A percentile compares a stretch with the other conserved stretches of the same genome.
Evolutionary conservation across 2,888 invertebrate species (phyloP).

Genomic region (Eupithecia dodoneata): DNA sequence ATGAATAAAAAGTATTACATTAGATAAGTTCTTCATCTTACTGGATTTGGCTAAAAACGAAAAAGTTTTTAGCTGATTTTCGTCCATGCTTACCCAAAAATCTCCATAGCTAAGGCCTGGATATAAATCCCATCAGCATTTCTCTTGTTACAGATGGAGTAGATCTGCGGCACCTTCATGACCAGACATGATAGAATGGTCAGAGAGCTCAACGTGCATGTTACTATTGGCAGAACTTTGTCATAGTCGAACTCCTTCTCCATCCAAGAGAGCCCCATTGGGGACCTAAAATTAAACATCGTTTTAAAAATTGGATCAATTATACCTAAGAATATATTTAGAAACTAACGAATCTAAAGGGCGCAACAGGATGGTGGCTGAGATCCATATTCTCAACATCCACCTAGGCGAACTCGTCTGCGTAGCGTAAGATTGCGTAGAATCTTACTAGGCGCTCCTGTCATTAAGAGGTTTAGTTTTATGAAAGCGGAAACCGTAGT

Average conservation of each 20-base stretch:
- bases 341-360: neutral
- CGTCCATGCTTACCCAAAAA: slow-evolving; percentile 85
- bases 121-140: slow-evolving; percentile 89
- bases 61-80: neutral
- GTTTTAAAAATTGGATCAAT: neutral
- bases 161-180: slow-evolving; percentile 93
- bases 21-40: neutral
- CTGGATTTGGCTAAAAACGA: neutral
- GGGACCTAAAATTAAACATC: slow-evolving; percentile 27
- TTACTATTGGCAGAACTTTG: slow-evolving; percentile 48
- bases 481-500: neutral
- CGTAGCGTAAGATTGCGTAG: no score
- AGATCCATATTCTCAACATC: neutral
- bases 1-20: slow-evolving; percentile 56
- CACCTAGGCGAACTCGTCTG: neutral
- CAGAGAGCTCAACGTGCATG: slow-evolving; percentile 85
- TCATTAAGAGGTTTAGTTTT: neutral
- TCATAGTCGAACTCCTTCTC: slow-evolving; percentile 34
- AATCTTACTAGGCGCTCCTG: neutral
- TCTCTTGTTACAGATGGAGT: slow-evolving; percentile 85
- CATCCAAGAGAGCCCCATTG: slow-evolving; percentile 50
- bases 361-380: neutral
- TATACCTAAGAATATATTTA: neutral
- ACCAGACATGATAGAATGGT: slow-evolving; percentile 91
- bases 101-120: slow-evolving; percentile 87